Conservation (phyloP, 2,888 invertebrate species). For the Psylliodes chrysocephalus region DNA sequence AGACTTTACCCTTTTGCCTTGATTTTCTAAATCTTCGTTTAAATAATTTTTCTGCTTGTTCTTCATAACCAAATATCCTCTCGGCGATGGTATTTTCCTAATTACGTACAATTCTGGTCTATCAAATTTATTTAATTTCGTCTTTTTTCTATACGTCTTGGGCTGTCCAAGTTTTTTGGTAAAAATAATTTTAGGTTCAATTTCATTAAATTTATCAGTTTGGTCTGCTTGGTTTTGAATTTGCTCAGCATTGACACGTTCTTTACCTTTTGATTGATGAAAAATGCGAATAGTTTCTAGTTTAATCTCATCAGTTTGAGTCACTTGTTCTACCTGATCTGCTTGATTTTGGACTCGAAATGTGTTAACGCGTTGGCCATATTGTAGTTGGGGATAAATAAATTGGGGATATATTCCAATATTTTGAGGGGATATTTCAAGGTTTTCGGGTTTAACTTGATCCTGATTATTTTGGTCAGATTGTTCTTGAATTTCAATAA, state of each 20-base stretch:
- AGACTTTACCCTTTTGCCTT: background rate
- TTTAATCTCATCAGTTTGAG: too few species aligned
- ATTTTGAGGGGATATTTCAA: too few species aligned
- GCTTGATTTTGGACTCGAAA: too few species aligned
- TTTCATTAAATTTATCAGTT: background rate
- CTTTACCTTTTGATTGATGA: background rate
- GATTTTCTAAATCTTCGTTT: background rate
- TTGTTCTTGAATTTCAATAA: background rate
- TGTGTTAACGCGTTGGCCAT: too few species aligned
- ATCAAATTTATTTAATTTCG: background rate
- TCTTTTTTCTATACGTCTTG: background rate
- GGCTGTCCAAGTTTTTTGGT: background rate
- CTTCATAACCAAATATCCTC: conserved; percentile 1
- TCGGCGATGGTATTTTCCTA: background rate
- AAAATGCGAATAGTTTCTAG: too few species aligned
- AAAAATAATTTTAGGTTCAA: conserved; percentile 1
- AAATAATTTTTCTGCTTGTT: background rate
- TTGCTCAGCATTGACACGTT: background rate
- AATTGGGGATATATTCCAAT: too few species aligned
- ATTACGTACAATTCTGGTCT: conserved; percentile 4
- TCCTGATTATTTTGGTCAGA: background rate
- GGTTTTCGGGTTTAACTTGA: too few species aligned
- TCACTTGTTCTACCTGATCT: too few species aligned
- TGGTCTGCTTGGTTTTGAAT: background rate
- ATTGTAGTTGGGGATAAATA: too few species aligned